phyloP scores from a whole-genome alignment of 2,888 invertebrate species.

The Nasonia oneida region DNA sequence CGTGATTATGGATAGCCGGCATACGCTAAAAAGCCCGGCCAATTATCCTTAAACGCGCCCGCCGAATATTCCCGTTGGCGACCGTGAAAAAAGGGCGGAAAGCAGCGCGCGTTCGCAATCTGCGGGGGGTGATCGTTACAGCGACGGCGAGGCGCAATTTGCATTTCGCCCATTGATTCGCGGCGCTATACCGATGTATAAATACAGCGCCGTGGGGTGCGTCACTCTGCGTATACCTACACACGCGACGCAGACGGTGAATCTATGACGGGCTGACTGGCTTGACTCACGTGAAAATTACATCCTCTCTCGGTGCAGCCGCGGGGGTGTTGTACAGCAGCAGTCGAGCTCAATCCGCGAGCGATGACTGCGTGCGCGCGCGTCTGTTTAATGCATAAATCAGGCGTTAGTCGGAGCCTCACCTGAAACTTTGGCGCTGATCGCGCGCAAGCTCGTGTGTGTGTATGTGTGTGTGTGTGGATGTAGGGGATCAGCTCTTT shows the following conservation, averaged over 20 bases:
- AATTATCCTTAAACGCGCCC: not conserved
- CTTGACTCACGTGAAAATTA: conserved; percentile 65
- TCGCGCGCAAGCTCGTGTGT: not conserved
- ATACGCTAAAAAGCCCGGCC: not conserved
- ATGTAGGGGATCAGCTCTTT: not conserved
- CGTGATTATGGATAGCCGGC: not conserved
- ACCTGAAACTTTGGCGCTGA: conserved; percentile 41
- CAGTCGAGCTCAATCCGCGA: conserved; percentile 66
- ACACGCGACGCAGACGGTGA: not conserved
- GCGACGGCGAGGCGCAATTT: conserved; percentile 37
- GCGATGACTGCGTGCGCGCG: conserved; percentile 40
- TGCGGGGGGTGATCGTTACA: not conserved
- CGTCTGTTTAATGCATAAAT: conserved; percentile 57
- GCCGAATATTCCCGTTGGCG: not conserved
- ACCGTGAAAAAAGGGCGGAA: not conserved
- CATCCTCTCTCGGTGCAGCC: conserved; percentile 63
- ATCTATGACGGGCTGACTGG: not conserved
- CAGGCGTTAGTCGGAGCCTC: conserved; percentile 30
- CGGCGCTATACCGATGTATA: not conserved
- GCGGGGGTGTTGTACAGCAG: not conserved
- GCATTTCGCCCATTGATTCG: conserved; percentile 49
- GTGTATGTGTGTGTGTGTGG: not conserved
- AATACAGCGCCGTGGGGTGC: not conserved
- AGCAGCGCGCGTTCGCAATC: not conserved
- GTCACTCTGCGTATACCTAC: not conserved